Evolutionary conservation across 2,113 vertebrate species (phyloP).

Genomic region (Sinocyclocheilus anshuiensis): DNA sequence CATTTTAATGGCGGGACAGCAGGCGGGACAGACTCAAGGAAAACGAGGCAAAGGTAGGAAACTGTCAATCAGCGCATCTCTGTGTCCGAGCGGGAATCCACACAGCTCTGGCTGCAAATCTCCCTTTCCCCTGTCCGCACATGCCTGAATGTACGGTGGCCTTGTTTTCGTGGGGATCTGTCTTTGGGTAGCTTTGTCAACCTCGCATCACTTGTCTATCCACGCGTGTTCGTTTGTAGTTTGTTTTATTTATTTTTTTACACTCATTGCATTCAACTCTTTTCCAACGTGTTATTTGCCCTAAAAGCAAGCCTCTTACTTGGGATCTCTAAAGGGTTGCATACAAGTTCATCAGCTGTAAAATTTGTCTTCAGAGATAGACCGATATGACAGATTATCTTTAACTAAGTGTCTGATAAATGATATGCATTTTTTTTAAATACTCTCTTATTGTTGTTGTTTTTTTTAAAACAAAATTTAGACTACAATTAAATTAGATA

Average conservation of each 20-base stretch:
- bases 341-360: neutral
- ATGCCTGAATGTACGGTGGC: conserved; percentile 74
- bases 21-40: conserved; percentile 80
- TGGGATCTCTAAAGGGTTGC: conserved; percentile 11
- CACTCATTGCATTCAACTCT: conserved; percentile 30
- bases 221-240: conserved; percentile 33
- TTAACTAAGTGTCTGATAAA: neutral
- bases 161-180: conserved; percentile 70
- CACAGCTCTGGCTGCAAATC: conserved; percentile 71
- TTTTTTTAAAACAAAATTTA: no score
- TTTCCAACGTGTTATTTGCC: conserved; percentile 31
- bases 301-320: conserved; percentile 26
- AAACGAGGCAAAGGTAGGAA: conserved; percentile 83
- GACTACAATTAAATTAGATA: neutral
- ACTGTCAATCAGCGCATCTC: conserved; percentile 72
- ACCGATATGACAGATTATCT: neutral
- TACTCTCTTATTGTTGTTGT: neutral
- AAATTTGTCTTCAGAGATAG: neutral
- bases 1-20: conserved; percentile 84
- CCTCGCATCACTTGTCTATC: conserved; percentile 65
- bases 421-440: neutral
- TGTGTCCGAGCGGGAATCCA: conserved; percentile 74
- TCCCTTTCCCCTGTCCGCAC: conserved; percentile 73
- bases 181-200: conserved; percentile 59
- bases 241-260: neutral